Evolutionary conservation across 2,888 invertebrate species (phyloP).

Genomic region (Plebejus melissa): DNA sequence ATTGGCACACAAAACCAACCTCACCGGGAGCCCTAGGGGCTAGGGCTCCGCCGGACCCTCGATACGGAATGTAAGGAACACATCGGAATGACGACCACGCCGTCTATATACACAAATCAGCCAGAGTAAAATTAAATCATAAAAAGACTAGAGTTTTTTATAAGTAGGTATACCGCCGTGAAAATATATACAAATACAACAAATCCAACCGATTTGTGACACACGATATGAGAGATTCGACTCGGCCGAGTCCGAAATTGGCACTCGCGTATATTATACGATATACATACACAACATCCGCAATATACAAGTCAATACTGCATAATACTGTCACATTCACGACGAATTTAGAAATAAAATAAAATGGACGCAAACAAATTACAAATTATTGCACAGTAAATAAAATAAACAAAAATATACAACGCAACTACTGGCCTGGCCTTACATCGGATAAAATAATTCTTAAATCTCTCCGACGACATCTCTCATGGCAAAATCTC

Average conservation of each 20-base stretch:
- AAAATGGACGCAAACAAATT: constrained; percentile 76
- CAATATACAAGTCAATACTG: constrained; percentile 52
- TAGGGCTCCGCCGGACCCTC: constrained; percentile 56
- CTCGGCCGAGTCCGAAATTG: constrained; percentile 17
- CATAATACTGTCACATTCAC: constrained; percentile 69
- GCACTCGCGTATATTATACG: constrained; percentile 21
- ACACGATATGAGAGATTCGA: constrained; percentile 30
- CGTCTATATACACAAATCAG: constrained; percentile 52
- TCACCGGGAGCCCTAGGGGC: constrained; percentile 41
- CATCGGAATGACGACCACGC: constrained; percentile 63
- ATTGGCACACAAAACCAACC: constrained; percentile 75
- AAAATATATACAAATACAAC: constrained; percentile 44
- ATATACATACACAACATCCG: constrained; percentile 41
- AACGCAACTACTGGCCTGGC: constrained; percentile 47
- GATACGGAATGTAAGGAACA: constrained; percentile 64
- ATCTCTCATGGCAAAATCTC: constrained; percentile 54
- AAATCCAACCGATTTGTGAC: constrained; percentile 60
- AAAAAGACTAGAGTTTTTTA: constrained; percentile 68
- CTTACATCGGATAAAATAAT: constrained; percentile 36
- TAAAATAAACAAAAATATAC: constrained; percentile 41
- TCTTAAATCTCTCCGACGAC: constrained; percentile 36
- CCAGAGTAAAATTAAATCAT: constrained; percentile 53
- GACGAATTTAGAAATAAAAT: constrained; percentile 52
- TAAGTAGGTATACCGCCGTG: constrained; percentile 73
- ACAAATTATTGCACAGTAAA: constrained; percentile 67